These are phyloP conservation scores for Gila robusta DNA, from an alignment of 2,797 vertebrate species.

Conservation along the genomic window DNA sequence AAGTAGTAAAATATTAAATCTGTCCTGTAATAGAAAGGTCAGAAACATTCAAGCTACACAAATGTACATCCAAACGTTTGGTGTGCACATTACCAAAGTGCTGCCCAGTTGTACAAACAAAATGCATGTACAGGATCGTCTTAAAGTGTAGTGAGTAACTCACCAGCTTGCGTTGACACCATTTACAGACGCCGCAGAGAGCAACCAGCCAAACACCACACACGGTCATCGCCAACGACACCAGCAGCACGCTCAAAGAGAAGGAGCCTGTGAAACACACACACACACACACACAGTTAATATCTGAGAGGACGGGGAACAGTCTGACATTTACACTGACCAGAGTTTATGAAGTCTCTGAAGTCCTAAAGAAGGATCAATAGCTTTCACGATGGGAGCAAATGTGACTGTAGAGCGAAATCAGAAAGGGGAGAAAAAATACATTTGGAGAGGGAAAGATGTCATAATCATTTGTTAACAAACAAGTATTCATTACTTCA, in stretches of 20 bases:
- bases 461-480: no score
- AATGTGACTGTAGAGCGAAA: slow-evolving; percentile 33
- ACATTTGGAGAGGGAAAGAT: background rate
- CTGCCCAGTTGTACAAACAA: background rate
- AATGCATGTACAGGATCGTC: background rate
- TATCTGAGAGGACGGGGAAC: background rate
- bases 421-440: background rate
- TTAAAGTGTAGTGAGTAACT: slow-evolving; percentile 70
- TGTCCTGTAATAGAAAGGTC: background rate
- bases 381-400: slow-evolving; percentile 7
- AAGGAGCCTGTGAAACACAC: slow-evolving; percentile 84
- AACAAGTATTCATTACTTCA: no score
- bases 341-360: slow-evolving; percentile 37
- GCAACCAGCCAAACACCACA: slow-evolving; percentile 96
- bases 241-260: slow-evolving; percentile 94
- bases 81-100: no score
- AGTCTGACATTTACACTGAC: slow-evolving; percentile 37
- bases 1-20: background rate
- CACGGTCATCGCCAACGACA: slow-evolving; percentile 96
- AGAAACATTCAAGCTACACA: background rate
- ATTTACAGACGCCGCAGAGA: slow-evolving; percentile 97
- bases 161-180: slow-evolving; percentile 99
- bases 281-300: slow-evolving; percentile 63
- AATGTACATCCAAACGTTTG: background rate
- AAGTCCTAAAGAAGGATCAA: slow-evolving; percentile 36